Evolutionary conservation across 2,797 vertebrate species (phyloP), one percentile per base, ranked within the genome.

Genomic region (Masticophis lateralis): DNA sequence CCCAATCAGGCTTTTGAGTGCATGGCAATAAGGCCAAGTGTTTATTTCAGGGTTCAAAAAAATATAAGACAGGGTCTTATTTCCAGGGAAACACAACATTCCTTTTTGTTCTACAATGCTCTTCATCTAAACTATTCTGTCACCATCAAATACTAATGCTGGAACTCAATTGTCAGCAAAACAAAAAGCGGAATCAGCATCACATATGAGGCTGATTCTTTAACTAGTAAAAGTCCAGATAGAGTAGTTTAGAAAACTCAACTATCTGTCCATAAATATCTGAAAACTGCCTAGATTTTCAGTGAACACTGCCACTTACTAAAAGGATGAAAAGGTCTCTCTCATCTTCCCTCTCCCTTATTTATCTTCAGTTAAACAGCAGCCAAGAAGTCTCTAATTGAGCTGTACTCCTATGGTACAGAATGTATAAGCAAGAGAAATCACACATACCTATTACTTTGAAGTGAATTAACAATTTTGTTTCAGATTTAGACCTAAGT

Each of bases 351-450:
- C 87, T 89, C 91, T 92, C 89, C 61, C 87, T 51, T 53, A 94
- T 93, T 95, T 93, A 83, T 92, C 94, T 94, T 93, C 95, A 91
- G 94, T 95, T 95, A 94, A 96, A 95, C 0, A 93, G 94, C 94
- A 95, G 94, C 95, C 95, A 96, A 95, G 95, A 97, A 95, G 94
- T 94, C 90, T 95, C 91, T 95, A 96, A 95, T 94, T 95, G 94
- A 92, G 92, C 92, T 93, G 66, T 95, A 93, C 56, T 95, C 92
- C 69, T 94, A 96, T 25, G 89, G 95, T 91, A 96, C 94, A 96
- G 93, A 94, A 94, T 93, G 93, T 92, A 92, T 4, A 0, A 91
- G 92, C 90, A 95, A 93, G 95, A 96, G 95, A 95, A 96, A 95
- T 96, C 91, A 95, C 96, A 95, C 92, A 60, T 95, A 94, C 92